Conservation (phyloP, 2,113 vertebrate species). For the Ctenodactylus gundi region DNA sequence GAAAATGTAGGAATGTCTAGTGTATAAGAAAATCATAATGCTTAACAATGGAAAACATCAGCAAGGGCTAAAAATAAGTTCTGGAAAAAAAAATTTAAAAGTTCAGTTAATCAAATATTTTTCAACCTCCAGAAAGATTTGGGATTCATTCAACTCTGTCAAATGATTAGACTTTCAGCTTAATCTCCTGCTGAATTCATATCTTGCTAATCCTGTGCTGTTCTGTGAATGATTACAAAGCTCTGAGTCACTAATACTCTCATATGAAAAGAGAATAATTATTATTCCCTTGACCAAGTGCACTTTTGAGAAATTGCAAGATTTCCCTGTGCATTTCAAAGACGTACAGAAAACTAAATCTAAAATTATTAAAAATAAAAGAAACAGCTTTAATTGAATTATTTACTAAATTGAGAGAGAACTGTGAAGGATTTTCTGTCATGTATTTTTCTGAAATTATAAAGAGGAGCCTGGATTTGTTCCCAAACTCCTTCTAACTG, state of each 20-base stretch:
- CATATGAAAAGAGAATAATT: slow-evolving; percentile 31
- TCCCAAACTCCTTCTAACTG: background rate
- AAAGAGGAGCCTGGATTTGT: slow-evolving; percentile 15
- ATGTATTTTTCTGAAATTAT: background rate
- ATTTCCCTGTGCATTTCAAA: slow-evolving; percentile 2
- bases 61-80: slow-evolving; percentile 42
- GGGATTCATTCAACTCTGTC: slow-evolving; percentile 37
- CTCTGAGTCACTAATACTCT: slow-evolving; percentile 55
- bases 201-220: slow-evolving; percentile 64
- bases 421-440: background rate
- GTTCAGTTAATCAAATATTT: slow-evolving; percentile 61
- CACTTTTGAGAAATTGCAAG: slow-evolving; percentile 1
- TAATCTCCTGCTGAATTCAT: slow-evolving; percentile 66
- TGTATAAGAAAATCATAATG: background rate
- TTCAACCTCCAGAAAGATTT: slow-evolving; percentile 41
- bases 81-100: too few species aligned
- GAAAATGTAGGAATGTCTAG: background rate
- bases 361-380: background rate
- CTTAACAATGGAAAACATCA: slow-evolving; percentile 31
- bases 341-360: background rate
- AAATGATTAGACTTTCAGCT: slow-evolving; percentile 64
- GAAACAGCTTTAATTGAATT: background rate
- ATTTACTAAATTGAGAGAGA: background rate
- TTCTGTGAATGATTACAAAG: slow-evolving; percentile 61
- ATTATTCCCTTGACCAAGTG: slow-evolving; percentile 37